A percentile compares a stretch with the other conserved stretches of the same genome.
Conservation (phyloP, 2,888 invertebrate genomes). For the Perizoma flavofasciatum region DNA sequence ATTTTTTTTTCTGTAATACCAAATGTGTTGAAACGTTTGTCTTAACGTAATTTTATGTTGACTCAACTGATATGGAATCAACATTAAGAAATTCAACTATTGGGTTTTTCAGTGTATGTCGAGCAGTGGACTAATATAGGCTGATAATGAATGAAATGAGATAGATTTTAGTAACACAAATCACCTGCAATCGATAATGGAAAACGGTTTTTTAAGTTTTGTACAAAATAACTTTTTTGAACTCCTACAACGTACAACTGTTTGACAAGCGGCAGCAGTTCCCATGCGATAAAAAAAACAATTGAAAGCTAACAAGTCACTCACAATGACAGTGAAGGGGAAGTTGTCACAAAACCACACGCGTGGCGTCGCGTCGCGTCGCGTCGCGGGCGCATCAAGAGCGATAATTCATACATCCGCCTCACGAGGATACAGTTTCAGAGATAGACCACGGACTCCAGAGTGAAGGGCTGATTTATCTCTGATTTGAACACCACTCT, state of each 20-base stretch:
- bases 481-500: constrained; percentile 16
- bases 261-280: constrained; percentile 1
- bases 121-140: too few relatives aligned
- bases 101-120: too few relatives aligned
- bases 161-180: too few relatives aligned
- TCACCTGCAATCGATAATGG: too few relatives aligned
- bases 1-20: too few relatives aligned
- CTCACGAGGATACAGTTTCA: constrained; percentile 36
- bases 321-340: constrained; percentile 23
- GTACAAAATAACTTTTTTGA: too few relatives aligned
- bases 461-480: constrained; percentile 30
- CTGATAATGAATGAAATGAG: too few relatives aligned
- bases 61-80: too few relatives aligned
- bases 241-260: not conserved
- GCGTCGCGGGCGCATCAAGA: constrained; percentile 22
- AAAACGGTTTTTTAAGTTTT: too few relatives aligned
- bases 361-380: constrained; percentile 19
- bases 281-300: constrained; percentile 22
- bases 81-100: too few relatives aligned
- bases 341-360: constrained; percentile 7
- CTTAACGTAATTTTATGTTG: too few relatives aligned
- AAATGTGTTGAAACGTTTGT: too few relatives aligned
- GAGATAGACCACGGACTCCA: constrained; percentile 52
- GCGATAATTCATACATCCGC: constrained; percentile 22
- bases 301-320: constrained; percentile 28